Conservation (phyloP, 2,113 vertebrate species). For the Vimba vimba region DNA sequence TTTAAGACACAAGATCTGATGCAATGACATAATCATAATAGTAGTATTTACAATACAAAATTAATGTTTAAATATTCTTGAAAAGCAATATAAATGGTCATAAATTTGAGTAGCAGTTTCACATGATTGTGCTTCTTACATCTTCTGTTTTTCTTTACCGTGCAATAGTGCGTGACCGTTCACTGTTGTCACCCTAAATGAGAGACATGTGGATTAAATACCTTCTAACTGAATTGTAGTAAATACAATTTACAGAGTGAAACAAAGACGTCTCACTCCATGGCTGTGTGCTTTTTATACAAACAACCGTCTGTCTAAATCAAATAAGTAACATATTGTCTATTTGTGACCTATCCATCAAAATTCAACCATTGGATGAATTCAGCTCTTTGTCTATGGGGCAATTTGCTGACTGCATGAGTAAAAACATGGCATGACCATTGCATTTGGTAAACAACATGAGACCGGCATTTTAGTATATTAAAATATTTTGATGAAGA, state of each 20-base stretch:
- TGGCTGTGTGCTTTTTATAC: not conserved
- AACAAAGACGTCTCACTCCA: not conserved
- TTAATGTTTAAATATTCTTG: not conserved
- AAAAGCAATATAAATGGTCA: not conserved
- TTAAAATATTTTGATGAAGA: not conserved
- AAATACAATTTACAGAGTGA: constrained; percentile 38
- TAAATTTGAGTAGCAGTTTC: not conserved
- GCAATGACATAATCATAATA: not conserved
- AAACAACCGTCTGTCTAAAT: constrained; percentile 1
- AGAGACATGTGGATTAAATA: constrained; percentile 32
- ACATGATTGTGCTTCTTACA: not conserved
- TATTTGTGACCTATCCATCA: constrained; percentile 5
- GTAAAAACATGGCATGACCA: not conserved
- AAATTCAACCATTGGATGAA: not conserved
- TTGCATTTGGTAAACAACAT: constrained; percentile 17
- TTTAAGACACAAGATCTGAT: not conserved
- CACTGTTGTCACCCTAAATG: constrained; percentile 16
- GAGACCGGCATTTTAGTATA: not conserved
- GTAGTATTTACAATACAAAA: not conserved
- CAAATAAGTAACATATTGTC: constrained; percentile 26
- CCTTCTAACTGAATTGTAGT: constrained; percentile 38
- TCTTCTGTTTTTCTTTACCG: not conserved
- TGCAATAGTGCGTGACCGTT: constrained; percentile 14
- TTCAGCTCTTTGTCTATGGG: not conserved
- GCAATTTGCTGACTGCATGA: not conserved